These are phyloP conservation scores for Drosophila busckii DNA, from an alignment of 1,140 invertebrate genomes.

Conservation along the genomic window DNA sequence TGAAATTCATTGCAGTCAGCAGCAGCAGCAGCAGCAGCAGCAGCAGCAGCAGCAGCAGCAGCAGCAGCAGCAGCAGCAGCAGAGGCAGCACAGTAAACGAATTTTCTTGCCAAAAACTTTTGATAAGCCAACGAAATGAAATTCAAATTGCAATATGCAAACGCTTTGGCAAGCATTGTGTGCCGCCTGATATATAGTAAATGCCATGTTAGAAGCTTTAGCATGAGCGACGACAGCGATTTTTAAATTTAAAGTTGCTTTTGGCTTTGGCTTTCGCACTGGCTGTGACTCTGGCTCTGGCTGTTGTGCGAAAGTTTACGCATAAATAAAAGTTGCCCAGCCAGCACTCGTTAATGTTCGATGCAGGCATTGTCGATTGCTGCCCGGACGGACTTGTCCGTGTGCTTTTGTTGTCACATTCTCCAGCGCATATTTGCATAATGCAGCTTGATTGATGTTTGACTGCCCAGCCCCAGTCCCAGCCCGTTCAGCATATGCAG, in stretches of 20 bases:
- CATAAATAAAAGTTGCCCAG: slow-evolving; percentile 61
- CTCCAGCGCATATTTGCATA: slow-evolving; percentile 69
- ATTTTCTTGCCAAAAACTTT: slow-evolving; percentile 38
- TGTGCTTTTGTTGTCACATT: slow-evolving; percentile 71
- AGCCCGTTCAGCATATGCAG: slow-evolving; percentile 42
- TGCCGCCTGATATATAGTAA: slow-evolving; percentile 13
- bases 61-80: too few species aligned
- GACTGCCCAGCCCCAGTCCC: slow-evolving; percentile 15
- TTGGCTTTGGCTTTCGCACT: background rate
- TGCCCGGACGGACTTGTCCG: slow-evolving; percentile 2
- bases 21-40: too few species aligned
- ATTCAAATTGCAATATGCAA: slow-evolving; percentile 56
- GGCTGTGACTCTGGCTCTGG: background rate
- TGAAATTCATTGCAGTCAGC: slow-evolving; percentile 33
- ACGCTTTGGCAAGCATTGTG: slow-evolving; percentile 25
- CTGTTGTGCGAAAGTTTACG: slow-evolving; percentile 47
- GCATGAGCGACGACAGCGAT: slow-evolving; percentile 11
- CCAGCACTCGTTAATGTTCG: slow-evolving; percentile 75
- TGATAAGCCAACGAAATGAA: slow-evolving; percentile 21
- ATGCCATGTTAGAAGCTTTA: background rate
- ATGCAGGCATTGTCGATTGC: slow-evolving; percentile 45
- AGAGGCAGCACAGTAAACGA: background rate
- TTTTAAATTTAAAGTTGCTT: slow-evolving; percentile 32
- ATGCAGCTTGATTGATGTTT: slow-evolving; percentile 72
- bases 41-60: too few species aligned